Conservation (phyloP, 2,797 vertebrate species). For the Chaetophractus vellerosus region DNA sequence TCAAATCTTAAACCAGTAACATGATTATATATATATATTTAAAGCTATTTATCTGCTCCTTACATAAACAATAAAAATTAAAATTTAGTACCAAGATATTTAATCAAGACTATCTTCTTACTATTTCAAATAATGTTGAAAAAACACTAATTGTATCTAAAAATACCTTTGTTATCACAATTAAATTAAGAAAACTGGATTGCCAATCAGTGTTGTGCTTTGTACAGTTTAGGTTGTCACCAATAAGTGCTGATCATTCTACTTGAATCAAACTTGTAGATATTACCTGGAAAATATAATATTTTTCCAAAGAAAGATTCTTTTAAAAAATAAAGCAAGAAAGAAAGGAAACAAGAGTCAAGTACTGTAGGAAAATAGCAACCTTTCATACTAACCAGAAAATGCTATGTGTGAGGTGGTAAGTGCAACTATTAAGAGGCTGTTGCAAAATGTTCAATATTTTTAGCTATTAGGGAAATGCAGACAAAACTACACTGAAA, state of each 20-base stretch:
- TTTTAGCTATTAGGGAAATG: too few relatives aligned
- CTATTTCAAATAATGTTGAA: not conserved
- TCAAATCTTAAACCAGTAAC: conserved; percentile 15
- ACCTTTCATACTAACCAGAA: not conserved
- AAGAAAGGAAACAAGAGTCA: not conserved
- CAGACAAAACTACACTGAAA: too few relatives aligned
- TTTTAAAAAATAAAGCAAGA: too few relatives aligned
- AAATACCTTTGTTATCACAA: too few relatives aligned
- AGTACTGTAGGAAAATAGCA: not conserved
- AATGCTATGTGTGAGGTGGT: not conserved
- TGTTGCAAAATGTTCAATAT: too few relatives aligned
- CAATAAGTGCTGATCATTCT: not conserved
- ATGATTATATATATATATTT: too few relatives aligned
- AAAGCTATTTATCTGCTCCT: too few relatives aligned
- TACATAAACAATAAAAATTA: not conserved
- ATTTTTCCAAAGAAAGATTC: not conserved
- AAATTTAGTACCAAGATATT: not conserved
- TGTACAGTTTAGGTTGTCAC: not conserved
- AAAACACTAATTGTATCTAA: not conserved
- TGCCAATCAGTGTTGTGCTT: not conserved
- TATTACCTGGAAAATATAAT: not conserved
- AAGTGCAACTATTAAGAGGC: not conserved
- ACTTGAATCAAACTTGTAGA: conserved; percentile 7
- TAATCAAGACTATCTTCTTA: not conserved
- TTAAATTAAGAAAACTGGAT: conserved; percentile 21